Base-by-base conservation (phyloP, 2,113 vertebrate species). In the Gopherus flavomarginatus region DNA sequence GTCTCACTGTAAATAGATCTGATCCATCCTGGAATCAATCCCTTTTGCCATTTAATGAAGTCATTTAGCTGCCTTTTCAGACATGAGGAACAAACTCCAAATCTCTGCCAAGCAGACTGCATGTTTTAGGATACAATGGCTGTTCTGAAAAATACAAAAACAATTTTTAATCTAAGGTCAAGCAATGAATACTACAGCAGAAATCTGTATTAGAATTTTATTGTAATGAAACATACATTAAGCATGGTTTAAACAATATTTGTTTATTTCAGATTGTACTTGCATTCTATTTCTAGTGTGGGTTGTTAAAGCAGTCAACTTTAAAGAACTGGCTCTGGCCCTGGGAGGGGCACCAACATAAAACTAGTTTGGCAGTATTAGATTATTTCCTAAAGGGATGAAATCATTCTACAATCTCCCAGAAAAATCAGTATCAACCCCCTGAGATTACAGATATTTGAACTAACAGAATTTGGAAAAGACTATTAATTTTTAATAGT, bases 1-100 rank as follows among this genome's bases (percentile, higher is more conserved):
- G 99, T 99, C 97, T 99, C 98, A 77, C 99, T 99, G 96, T 99
- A 99, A 95, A 99, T 98, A 72, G 96, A 96, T 90, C 99, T 98
- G 92, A 83, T 69, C 81, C 57, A 89, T 83, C 81, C 90, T 89
- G 90, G 96, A 81, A 94, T 75, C 29, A 54, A 77, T 72, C 86
- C 96, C 26, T 72, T 96, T 52, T 93, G 90, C 96, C 97, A 96
- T 8, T 54, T 94, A 47, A 85, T 57, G 69, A 94, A 75, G 19
- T 83, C 65, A 62, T 11, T 83, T 7, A 96, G 83, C 22, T 95
- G 97, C 78, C 90, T 93, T 91, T 92, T 97, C 80, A 97, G 95
- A 92, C 97, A 97, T 6, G 87, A 98, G 21, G 97, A 97, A 81
- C 81, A 98, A 54, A 93, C 85, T 31, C 85, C 90, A 94, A 98